Base-by-base conservation (phyloP, 2,888 invertebrate genomes). In the Chrysodeixis includens region DNA sequence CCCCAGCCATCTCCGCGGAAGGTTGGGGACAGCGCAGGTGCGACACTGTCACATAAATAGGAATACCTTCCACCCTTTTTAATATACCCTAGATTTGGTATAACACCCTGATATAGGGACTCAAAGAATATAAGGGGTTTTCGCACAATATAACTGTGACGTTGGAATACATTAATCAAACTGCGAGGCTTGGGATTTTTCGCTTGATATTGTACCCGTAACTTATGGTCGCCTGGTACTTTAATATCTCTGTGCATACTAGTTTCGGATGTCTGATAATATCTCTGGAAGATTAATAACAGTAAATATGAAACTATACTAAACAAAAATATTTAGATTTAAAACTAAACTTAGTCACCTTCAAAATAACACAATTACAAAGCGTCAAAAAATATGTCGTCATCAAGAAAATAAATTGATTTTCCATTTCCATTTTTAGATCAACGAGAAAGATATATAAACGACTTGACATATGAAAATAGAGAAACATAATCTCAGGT, bases 11-110 rank as follows among this genome's bases (percentile, higher is more conserved):
- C 77, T 77, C 74, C 81, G 72, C 73, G 73, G 79, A 73, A 78
- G 76, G 71, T 68, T 80, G 78, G 67, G 84, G 75, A 74, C 75
- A 71, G 65, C 85, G 79, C 92, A 92, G 92, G 92, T 92, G 91
- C 85, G 83, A 71, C 58, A 58, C 72, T 78, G 84, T 89, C 92
- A 86, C 92, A 90, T 91, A 92, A 93, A 92, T 90, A 92, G 86
- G 86, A 81, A 71, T 81, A 73, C 81, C 83, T 79, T 81, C 81
- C 87, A 86, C 90, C 92, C 91, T 92, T 93, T 94, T 93, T 93
- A 93, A 93, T 93, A 93, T 93, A 93, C 94, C 93, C 92, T 92
- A 94, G 93, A 94, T 93, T 93, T 92, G 88, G 90, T 89, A 86
- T 93, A 92, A 92, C 91, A 89, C 92, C 91, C 88, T 89, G 81